Conservation (phyloP, 2,797 vertebrate species). For the Eurystomus glaucurus region DNA sequence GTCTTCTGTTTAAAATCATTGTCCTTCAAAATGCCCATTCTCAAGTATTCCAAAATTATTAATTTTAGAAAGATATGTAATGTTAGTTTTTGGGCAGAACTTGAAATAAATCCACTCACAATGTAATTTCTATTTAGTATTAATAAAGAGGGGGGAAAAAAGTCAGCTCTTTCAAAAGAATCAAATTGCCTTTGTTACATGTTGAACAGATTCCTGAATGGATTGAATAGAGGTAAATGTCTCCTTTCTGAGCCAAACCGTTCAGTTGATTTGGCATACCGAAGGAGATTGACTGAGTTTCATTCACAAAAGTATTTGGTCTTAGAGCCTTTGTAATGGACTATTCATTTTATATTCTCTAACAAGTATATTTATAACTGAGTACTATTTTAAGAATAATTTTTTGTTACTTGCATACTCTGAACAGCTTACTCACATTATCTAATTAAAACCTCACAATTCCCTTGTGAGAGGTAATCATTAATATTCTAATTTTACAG, state of each 20-base stretch:
- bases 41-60: neutral
- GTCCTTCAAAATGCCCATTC: neutral
- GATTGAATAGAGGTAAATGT: neutral
- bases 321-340: neutral
- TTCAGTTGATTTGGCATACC: neutral
- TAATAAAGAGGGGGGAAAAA: neutral
- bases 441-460: slow-evolving; percentile 23
- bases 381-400: neutral
- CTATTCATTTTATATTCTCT: neutral
- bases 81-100: neutral
- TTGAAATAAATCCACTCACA: neutral
- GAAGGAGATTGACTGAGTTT: neutral
- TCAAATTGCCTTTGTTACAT: neutral
- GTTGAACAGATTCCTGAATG: neutral
- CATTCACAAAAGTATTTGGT: neutral
- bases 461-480: neutral
- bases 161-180: neutral
- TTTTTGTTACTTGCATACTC: neutral
- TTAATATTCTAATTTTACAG: slow-evolving; percentile 10
- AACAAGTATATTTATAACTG: neutral
- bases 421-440: neutral
- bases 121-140: neutral
- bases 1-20: neutral
- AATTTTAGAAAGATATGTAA: neutral
- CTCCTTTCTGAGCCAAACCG: neutral